Base-by-base conservation (phyloP, 2,113 vertebrate species). In the Lampris megalopsis region DNA sequence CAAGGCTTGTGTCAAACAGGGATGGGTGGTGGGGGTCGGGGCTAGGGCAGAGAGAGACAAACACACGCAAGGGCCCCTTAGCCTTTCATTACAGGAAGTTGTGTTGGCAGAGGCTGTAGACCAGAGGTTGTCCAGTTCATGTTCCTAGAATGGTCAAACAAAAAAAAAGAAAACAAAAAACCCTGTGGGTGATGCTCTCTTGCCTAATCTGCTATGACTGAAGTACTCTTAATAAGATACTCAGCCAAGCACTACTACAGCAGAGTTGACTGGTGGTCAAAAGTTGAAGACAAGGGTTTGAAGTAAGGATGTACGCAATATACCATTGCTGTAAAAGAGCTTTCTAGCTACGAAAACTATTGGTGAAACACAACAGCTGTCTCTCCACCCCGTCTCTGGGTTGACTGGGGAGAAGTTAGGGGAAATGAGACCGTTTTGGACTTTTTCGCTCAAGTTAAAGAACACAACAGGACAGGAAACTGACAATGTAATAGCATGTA, bases 401-500 rank as follows among this genome's bases (percentile, higher is more conserved):
- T 73, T 76, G 70, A 84, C 24, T 70, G 75, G 74, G 2, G 62
- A 67, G 56, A 6, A 65, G 49, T 75, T 9, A 59, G 62, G 48
- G 11, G 37, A 65, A 73, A 83, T 83, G 68, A 77, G 78, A 81
- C 73, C 76, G 54, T 63, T 63, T 68, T 11, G 48, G 24, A 35
- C 63, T 40, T 77, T 85, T 81, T 80, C 71, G 52, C 40, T 48
- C 42, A 2, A 1, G 64, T 64, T 64, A 58, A 71, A 60, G 77
- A 81, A 61, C 62, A 73, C 56, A 68, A 63, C 52, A 42, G 40
- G 52, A 63, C 75, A 83, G 82, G 82, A 89, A 83, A 88, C 76
- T 85, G 82, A 84, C 78, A 82, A 63, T 24, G 71, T 70, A 82
- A 86, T 71, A 78, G 64, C 62, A 82, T 79, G 78, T 81, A 74